These are phyloP conservation scores for Hippolais icterina DNA, from an alignment of 2,113 vertebrate genomes.

Conservation along the genomic window DNA sequence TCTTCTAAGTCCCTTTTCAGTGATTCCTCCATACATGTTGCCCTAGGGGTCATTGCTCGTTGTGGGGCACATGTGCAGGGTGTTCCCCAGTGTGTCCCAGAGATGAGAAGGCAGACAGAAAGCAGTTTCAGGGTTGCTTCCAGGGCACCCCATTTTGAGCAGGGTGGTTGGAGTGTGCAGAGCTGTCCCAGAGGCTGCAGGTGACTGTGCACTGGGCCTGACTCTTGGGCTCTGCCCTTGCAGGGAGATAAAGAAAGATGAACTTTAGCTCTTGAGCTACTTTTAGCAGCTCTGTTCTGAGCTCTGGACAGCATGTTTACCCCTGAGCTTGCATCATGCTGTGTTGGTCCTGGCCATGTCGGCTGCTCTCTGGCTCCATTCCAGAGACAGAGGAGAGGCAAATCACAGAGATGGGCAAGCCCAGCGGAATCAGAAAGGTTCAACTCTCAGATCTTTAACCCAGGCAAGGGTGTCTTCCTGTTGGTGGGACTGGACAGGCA, in stretches of 20 bases:
- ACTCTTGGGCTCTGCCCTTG: neutral
- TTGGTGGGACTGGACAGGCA: fast-evolving
- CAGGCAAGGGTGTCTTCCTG: fast-evolving
- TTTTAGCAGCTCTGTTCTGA: neutral
- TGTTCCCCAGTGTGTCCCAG: neutral
- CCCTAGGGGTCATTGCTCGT: fast-evolving
- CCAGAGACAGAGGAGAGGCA: neutral
- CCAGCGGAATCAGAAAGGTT: neutral
- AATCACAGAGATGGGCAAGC: neutral
- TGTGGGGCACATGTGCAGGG: fast-evolving
- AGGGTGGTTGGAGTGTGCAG: neutral
- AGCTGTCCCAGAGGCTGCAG: neutral
- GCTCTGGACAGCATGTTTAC: neutral
- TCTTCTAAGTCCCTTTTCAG: neutral
- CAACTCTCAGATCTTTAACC: neutral
- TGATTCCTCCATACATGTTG: fast-evolving
- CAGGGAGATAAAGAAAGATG: neutral
- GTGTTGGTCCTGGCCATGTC: neutral
- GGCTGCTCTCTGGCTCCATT: neutral
- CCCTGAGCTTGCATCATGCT: neutral
- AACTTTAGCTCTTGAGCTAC: neutral
- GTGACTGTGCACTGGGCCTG: fast-evolving
- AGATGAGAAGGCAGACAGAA: neutral
- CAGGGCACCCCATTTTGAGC: fast-evolving
- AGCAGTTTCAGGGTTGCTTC: neutral